These are phyloP conservation scores for Tetragonula carbonaria DNA, from an alignment of 2,888 invertebrate genomes.

Conservation along the genomic window DNA sequence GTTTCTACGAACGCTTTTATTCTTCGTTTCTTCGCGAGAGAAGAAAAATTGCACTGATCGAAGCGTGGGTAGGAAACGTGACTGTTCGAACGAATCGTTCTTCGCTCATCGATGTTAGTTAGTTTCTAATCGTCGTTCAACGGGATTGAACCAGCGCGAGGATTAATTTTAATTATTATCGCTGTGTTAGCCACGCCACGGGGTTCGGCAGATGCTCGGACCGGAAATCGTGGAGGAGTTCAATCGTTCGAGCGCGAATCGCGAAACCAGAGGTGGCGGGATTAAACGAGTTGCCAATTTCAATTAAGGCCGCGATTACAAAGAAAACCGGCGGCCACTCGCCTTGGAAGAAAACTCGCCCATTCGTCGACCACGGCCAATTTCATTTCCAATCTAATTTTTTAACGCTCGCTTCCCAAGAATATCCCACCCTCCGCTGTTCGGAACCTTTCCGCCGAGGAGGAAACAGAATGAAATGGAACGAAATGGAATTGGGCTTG, in stretches of 20 bases:
- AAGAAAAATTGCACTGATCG: too few species aligned
- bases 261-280: neutral
- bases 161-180: constrained; percentile 8
- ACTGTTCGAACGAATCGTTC: neutral
- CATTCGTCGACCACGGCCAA: constrained; percentile 40
- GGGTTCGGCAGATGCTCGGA: neutral
- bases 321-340: constrained; percentile 22
- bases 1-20: too few species aligned
- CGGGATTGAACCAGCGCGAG: neutral
- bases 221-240: constrained; percentile 18
- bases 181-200: neutral
- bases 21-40: too few species aligned
- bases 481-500: neutral
- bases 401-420: constrained; percentile 38
- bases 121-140: neutral
- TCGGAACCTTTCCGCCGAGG: too few species aligned
- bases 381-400: constrained; percentile 56
- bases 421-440: constrained; percentile 4
- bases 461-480: neutral
- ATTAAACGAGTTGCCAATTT: constrained; percentile 59
- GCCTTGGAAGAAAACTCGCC: constrained; percentile 26
- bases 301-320: constrained; percentile 54
- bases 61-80: neutral
- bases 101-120: neutral
- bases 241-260: constrained; percentile 34